Evolutionary conservation across 2,888 invertebrate genomes (phyloP).

Genomic region (Deroplatys truncata): DNA sequence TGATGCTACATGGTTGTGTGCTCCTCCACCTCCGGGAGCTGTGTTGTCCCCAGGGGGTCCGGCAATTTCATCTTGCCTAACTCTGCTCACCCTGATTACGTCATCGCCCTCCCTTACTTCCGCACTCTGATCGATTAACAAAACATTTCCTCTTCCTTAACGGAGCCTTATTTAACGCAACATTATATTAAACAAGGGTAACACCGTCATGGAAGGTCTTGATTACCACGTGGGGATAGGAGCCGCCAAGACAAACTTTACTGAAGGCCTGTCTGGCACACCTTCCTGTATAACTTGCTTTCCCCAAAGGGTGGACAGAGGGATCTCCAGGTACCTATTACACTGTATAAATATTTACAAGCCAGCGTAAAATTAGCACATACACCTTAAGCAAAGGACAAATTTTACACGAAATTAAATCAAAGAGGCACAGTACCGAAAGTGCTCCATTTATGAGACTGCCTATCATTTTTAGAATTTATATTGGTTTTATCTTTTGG

Average conservation of each 20-base stretch:
- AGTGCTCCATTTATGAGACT: too few species aligned
- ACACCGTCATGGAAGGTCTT: not conserved
- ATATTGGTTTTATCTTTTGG: too few species aligned
- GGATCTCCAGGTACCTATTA: not conserved
- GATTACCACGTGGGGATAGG: not conserved
- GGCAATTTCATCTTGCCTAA: not conserved
- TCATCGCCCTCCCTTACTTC: not conserved
- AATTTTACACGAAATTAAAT: too few species aligned
- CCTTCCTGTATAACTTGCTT: not conserved
- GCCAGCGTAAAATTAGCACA: not conserved
- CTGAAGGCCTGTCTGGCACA: not conserved
- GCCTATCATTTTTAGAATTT: too few species aligned
- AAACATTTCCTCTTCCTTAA: not conserved
- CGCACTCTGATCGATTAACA: not conserved
- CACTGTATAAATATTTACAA: not conserved
- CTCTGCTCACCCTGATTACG: not conserved
- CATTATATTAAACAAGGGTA: not conserved
- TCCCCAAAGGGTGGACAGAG: not conserved
- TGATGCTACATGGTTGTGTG: not conserved
- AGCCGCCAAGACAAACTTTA: not conserved
- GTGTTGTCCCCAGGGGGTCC: not conserved
- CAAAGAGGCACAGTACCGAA: too few species aligned
- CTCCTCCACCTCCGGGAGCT: not conserved
- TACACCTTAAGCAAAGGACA: not conserved
- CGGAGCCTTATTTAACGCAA: not conserved